Evolutionary conservation across 2,113 vertebrate genomes (phyloP), one percentile per base, ranked within the genome.

Genomic region (Tragelaphus imberbis): DNA sequence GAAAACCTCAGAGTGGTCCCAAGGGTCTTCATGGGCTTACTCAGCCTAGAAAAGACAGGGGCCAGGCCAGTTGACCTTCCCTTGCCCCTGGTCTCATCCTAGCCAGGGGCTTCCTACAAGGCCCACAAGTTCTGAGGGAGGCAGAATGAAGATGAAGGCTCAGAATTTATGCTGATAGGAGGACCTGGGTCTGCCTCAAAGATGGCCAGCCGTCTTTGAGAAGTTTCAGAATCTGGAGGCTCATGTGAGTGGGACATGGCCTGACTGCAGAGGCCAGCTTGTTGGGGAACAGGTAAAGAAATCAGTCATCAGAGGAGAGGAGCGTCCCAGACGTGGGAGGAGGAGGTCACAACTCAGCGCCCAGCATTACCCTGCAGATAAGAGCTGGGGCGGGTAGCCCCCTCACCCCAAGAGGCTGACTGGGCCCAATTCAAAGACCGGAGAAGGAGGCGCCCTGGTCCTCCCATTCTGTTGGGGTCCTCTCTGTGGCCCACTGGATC

Each of bases 301-400:
- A 36, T 58, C 30, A 15, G 33, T 61, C 51, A 21, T 44, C 23
- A 75, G 75, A 86, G 10, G 30, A 90, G 27, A 97, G 77, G 51
- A 25, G 5, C 0, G 0, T 25, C 51, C 44, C 47, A 85, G 81
- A 82, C 3, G 0, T 30, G 12, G 19, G 28, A 27, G 27, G 56
- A 59, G 80, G 44, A 51, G 49, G 79, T 92, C 56, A n/a, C 53
- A 27, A 4, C 7, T 75, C 0, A 2, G 55, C 4, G 2, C 23
- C 21, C 49, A 11, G 5, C 1, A 3, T n/a, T 47, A 1, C 14
- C 53, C 30, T 61, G 12, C 75, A 61, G 40, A 16, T 49, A 53
- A 84, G 30, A 28, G 6, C 44, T 4, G 16, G 63, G 63, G 21
- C 40, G 44, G 51, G 49, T 10, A 79, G 5, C 40, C 28, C 23